Conservation (phyloP, 2,113 vertebrate genomes). For the Pheucticus melanocephalus region DNA sequence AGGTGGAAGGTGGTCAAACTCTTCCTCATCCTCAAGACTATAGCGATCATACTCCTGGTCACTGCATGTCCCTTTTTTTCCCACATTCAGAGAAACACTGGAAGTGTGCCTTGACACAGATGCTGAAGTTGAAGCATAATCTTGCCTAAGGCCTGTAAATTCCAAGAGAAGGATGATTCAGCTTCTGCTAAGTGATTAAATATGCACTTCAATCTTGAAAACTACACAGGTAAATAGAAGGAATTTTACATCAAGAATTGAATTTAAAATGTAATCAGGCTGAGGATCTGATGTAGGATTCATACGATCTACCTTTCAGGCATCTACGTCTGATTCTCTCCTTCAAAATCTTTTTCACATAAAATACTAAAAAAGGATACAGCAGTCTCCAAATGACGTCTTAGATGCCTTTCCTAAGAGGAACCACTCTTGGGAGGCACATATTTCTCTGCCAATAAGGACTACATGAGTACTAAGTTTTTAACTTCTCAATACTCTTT, state of each 20-base stretch:
- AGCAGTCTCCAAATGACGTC: background rate
- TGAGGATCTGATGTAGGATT: background rate
- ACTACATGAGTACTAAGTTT: background rate
- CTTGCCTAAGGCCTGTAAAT: conserved; percentile 89
- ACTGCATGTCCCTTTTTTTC: conserved; percentile 77
- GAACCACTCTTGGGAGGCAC: background rate
- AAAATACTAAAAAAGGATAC: background rate
- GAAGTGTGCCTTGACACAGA: conserved; percentile 87
- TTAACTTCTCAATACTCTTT: background rate
- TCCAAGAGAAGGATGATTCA: background rate
- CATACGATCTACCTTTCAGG: background rate
- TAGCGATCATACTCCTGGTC: conserved; percentile 87
- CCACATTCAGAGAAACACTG: conserved; percentile 80
- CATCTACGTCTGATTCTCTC: background rate
- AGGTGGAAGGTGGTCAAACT: conserved; percentile 90
- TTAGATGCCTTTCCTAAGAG: background rate
- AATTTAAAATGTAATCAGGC: background rate
- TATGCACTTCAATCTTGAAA: background rate
- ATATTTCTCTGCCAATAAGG: background rate
- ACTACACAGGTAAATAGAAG: background rate
- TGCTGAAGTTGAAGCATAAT: conserved; percentile 92
- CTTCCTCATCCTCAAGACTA: conserved; percentile 91
- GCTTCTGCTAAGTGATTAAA: background rate
- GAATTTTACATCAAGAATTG: background rate
- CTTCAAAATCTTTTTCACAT: background rate